Evolutionary conservation across 2,797 vertebrate species (phyloP), one percentile per base, ranked within the genome.

Genomic region (Schizothorax lantsangensis): DNA sequence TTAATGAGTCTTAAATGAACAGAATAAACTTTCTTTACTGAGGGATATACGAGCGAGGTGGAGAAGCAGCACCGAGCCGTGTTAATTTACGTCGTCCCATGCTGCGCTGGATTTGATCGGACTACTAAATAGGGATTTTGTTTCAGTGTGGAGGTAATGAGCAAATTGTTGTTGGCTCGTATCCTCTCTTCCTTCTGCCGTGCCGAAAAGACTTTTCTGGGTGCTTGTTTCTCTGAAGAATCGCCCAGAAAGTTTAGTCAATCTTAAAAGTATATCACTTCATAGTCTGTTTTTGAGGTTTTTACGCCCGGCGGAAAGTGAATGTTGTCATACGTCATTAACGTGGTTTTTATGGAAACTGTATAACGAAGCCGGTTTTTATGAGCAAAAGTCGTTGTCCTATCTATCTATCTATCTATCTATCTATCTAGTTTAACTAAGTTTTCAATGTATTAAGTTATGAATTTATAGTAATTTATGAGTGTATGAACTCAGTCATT

Each of bases 41-140:
- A 69, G 36, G 38, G 11, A 45, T 81, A 57, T 57, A 36, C 21
- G 73, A 54, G 23, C 47, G 75, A 36, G 10, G 30, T 73, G 74
- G 79, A 45, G 66, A 47, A 87, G 78, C 84, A 47, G 59, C 83
- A 52, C 74, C 84, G 66, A 45, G 91, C 92, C 92, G 92, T 93
- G 92, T 95, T 95, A 95, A 96, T 96, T 96, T 95, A 96, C 95
- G 94, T 93, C 94, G 95, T 92, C 92, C 94, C 94, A 94, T 94
- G 93, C 94, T 94, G 92, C 91, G 83, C 75, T 90, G 88, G 92
- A 57, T 95, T 93, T 94, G 95, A 94, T 93, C 92, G 92, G 95
- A 96, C 95, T 95, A 96, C 95, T 95, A 96, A 95, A 78, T 93
- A 96, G 95, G 94, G 93, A 92, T 92, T 89, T 95, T 94, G 94